Evolutionary conservation across 2,888 invertebrate genomes (phyloP), one percentile per base, ranked within the genome.

Genomic region (Caenorhabditis sp.): DNA sequence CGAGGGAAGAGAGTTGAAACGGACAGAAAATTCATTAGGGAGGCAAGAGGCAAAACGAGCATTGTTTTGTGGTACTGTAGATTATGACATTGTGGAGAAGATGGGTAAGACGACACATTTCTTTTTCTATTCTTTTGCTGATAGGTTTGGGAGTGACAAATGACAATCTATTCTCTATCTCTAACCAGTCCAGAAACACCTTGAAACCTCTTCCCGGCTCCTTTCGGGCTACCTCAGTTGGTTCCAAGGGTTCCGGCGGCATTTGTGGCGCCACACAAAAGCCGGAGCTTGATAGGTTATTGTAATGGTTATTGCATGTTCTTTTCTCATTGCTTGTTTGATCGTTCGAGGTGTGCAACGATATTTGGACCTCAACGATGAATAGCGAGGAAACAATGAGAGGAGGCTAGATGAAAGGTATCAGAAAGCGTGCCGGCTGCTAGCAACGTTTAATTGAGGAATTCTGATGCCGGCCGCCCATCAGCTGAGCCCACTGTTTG

Each of bases 61-160:
- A 76, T 76, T 76, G 76, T 76, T 67, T 76, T 76, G 76, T 56
- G 65, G 44, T 76, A 76, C 76, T 67, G 76, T 76, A 76, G 76
- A 76, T 76, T 67, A 76, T 76, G 76, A 76, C 60, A 76, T 76
- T 51, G 60, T 60, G 40, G 53, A 26, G 67, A 60, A 32, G 62
- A 26, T 32, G 55, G 40, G 28, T 24, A 65, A 72, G 44, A 58
- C 58, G 15, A 32, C 32, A 40, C 35, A 11, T 65, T 51, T n/a
- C n/a, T n/a, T n/a, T 51, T 74, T 37, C 20, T 24, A 11, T 35
- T 28, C 40, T 53, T 20, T 65, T 74, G 56, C 56, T 40, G 15
- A 32, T 32, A 6, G 32, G 28, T 32, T 62, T 40, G 40, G 13
- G 15, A 40, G 40, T 40, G 40, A 40, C 13, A 40, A 40, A 6